Percentiles rank a stretch among this genome's conserved stretches.
Evolutionary conservation across 2,113 vertebrate species (phyloP).

Genomic region (Fregata magnificens): DNA sequence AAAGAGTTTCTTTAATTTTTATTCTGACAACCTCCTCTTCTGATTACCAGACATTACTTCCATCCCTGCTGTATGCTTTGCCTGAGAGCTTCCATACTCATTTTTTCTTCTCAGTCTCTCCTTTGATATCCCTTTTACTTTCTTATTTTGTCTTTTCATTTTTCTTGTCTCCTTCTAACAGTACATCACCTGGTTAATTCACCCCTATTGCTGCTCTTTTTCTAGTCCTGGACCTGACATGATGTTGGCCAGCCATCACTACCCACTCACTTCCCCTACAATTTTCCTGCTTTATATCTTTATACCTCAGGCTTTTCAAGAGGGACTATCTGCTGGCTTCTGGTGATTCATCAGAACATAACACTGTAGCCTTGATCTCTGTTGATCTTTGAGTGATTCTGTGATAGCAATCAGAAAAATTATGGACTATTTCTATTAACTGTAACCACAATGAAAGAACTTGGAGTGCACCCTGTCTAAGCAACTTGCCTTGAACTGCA

Average conservation of each 20-base stretch:
- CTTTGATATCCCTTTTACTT: not conserved
- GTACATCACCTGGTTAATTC: not conserved
- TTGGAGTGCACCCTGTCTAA: not conserved
- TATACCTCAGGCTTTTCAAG: not conserved
- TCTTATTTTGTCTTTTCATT: not conserved
- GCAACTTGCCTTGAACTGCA: not conserved
- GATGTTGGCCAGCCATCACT: fast-evolving
- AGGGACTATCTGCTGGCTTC: not conserved
- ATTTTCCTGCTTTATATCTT: not conserved
- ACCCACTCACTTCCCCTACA: not conserved
- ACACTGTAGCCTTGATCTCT: not conserved
- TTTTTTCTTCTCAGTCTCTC: not conserved
- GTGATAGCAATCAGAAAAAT: not conserved
- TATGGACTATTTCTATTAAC: not conserved
- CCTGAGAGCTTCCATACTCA: not conserved
- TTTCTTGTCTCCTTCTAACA: not conserved
- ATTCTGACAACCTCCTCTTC: not conserved
- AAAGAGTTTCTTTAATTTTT: not conserved
- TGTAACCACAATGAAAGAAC: not conserved
- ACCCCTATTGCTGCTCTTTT: not conserved
- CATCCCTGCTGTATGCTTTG: not conserved
- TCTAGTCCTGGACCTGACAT: not conserved
- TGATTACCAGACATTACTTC: not conserved
- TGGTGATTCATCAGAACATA: not conserved
- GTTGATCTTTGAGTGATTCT: not conserved